Base-by-base conservation (phyloP, 2,113 vertebrate genomes). In the Paraplagusia blochii region DNA sequence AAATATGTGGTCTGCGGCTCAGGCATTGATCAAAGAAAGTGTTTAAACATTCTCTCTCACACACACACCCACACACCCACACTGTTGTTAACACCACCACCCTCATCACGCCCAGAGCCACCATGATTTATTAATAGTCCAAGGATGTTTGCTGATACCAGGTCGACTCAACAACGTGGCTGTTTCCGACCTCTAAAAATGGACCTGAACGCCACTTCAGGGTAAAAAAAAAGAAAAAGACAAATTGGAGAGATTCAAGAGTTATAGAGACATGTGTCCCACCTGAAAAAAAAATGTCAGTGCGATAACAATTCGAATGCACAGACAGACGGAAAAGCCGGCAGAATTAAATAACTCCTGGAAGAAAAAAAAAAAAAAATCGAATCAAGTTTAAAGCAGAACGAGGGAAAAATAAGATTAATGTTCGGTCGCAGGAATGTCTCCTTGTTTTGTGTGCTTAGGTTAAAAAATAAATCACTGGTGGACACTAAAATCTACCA, bases 111-210 rank as follows among this genome's bases (percentile, higher is more conserved):
- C 16, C 39, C 47, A 14, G 29, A 63, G 50, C 55, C 10, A 58
- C 65, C 48, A 43, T 66, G 67, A 79, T 74, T 79, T 82, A 79
- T 76, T 85, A 80, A 79, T 82, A 75, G 70, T 76, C 50, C 5
- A 4, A 5, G 55, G 62, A 77, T 48, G 63, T 80, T 81, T 66
- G 64, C 59, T 44, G 74, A 73, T 82, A 80, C 56, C 53, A 56
- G 69, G 82, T 66, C 74, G 29, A 44, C 53, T 72, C 50, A 17
- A 73, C 56, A 60, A 77, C 55, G 16, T 17, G 7, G 38, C 40
- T 56, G 54, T 22, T 69, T 60, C 16, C 42, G 42, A 62, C 74
- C 55, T 72, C 71, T 71, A 67, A 69, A 77, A 83, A 77, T 56
- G 64, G 44, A 64, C 22, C 53, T 38, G 48, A 57, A 53, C 52